phyloP scores from a whole-genome alignment of 2,113 vertebrate genomes.

The Synodontis membranacea region DNA sequence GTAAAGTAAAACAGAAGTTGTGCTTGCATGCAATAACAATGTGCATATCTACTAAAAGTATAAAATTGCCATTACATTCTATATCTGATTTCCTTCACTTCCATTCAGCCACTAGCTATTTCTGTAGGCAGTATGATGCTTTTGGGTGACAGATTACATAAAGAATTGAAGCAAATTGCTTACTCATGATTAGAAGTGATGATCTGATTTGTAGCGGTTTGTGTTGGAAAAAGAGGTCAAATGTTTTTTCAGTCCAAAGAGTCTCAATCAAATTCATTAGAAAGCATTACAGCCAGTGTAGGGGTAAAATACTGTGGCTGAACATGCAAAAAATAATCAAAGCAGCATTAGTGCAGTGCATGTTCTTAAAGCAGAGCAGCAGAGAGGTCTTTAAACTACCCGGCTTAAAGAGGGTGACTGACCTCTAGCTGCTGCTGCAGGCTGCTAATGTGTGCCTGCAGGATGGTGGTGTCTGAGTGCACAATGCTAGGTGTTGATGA shows the following conservation, averaged over 20 bases:
- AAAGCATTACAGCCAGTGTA: not conserved
- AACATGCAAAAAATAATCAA: not conserved
- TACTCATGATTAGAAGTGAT: not conserved
- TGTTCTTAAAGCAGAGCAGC: not conserved
- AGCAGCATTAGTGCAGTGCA: not conserved
- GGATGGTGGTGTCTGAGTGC: conserved; percentile 71
- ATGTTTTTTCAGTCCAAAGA: not conserved
- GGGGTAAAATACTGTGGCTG: not conserved
- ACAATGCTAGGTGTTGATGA: conserved; percentile 35
- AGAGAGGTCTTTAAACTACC: not conserved
- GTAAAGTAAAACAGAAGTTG: conserved; percentile 11
- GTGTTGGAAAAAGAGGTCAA: not conserved
- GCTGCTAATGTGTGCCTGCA: conserved; percentile 76
- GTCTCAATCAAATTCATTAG: not conserved
- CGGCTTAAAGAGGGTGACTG: conserved; percentile 54
- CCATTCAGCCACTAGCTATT: not conserved
- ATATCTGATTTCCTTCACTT: not conserved
- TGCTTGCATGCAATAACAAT: conserved; percentile 1
- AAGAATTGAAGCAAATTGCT: not conserved
- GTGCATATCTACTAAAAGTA: not conserved
- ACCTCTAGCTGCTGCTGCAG: conserved; percentile 83
- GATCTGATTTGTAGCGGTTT: not conserved
- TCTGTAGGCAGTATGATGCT: not conserved
- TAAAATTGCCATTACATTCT: not conserved
- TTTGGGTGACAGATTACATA: not conserved